A percentile compares a stretch with the other conserved stretches of the same genome.
Conservation (phyloP, 2,888 invertebrate species). For the Acutogordius australiensis region DNA sequence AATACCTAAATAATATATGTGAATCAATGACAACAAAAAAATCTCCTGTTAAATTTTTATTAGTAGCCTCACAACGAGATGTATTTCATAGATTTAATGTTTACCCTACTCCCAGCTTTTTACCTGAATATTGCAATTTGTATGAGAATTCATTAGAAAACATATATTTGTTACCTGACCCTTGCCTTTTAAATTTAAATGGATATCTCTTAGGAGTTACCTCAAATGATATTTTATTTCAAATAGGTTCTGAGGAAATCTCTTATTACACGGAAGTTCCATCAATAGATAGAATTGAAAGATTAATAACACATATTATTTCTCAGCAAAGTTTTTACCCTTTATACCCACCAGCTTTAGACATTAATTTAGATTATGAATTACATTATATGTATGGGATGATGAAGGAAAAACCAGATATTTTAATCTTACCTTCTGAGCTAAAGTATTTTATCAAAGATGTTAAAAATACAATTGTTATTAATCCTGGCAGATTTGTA, state of each 20-base stretch:
- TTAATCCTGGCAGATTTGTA: background rate
- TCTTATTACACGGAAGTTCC: background rate
- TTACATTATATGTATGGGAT: background rate
- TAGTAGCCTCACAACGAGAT: background rate
- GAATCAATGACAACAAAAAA: background rate
- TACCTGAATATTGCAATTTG: too few species aligned
- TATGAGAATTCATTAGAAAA: too few species aligned
- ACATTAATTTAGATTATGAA: slow-evolving; percentile 1
- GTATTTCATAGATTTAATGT: background rate
- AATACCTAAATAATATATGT: too few species aligned
- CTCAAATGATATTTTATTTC: background rate
- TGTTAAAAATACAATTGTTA: too few species aligned
- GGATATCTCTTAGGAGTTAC: background rate
- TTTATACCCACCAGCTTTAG: background rate
- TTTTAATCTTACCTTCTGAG: background rate
- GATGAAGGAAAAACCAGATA: background rate
- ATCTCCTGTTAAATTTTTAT: background rate
- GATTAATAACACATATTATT: too few species aligned
- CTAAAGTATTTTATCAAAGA: slow-evolving; percentile 8
- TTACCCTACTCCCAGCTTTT: background rate
- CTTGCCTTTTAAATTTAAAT: background rate
- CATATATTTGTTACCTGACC: background rate
- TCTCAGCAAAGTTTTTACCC: slow-evolving; percentile 6
- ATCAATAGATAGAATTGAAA: too few species aligned
- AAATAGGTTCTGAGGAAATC: background rate